These are phyloP conservation scores for Colaptes auratus DNA, from an alignment of 2,113 vertebrate genomes.

Conservation along the genomic window DNA sequence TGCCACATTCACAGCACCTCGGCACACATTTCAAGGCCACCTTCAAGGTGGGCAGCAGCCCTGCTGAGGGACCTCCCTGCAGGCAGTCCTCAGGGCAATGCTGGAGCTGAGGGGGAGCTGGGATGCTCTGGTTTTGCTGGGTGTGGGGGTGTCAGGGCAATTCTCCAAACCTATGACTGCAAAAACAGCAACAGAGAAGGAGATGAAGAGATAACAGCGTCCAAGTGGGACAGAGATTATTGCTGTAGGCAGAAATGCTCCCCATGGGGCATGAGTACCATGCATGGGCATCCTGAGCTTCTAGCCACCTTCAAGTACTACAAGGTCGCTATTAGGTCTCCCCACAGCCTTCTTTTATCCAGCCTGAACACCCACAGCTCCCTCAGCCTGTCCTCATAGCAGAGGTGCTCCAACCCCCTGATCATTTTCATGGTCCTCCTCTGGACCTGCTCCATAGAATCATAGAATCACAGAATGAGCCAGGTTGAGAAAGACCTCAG, in stretches of 20 bases:
- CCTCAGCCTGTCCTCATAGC: no score
- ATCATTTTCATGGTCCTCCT: no score
- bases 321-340: no score
- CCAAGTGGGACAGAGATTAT: not conserved
- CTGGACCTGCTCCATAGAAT: no score
- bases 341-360: no score
- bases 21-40: accelerated
- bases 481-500: no score
- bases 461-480: no score
- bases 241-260: not conserved
- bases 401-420: no score
- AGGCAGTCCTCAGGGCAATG: not conserved
- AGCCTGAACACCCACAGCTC: no score
- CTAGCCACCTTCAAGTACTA: no score
- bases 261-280: accelerated
- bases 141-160: accelerated
- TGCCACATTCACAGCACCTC: not conserved
- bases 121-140: not conserved
- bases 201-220: not conserved
- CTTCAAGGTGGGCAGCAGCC: accelerated
- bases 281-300: not conserved
- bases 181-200: not conserved
- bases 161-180: not conserved
- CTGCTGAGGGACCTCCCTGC: not conserved
- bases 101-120: not conserved